phyloP scores from a whole-genome alignment of 2,888 invertebrate species.

The Napeogenes inachia region DNA sequence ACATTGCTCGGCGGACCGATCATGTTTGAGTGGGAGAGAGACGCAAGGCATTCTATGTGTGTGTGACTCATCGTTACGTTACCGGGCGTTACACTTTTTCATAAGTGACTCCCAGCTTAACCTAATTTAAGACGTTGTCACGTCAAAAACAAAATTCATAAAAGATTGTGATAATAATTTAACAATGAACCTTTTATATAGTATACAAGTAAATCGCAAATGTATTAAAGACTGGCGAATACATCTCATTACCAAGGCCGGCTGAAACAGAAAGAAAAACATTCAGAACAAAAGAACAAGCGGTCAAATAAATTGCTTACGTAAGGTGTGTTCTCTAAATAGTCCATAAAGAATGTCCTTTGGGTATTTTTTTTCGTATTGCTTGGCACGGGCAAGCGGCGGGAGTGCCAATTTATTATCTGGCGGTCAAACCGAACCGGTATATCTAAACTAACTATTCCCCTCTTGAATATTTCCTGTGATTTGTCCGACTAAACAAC shows the following conservation, averaged over 20 bases:
- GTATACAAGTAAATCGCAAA: background rate
- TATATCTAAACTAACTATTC: constrained; percentile 34
- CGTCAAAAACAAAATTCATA: background rate
- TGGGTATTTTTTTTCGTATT: constrained; percentile 34
- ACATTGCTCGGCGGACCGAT: too few relatives aligned
- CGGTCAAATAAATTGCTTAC: constrained; percentile 24
- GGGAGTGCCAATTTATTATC: constrained; percentile 45
- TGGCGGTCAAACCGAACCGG: constrained; percentile 34
- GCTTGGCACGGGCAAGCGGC: constrained; percentile 41
- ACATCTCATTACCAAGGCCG: constrained; percentile 2
- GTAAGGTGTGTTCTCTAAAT: constrained; percentile 28
- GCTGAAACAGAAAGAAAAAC: constrained; percentile 1
- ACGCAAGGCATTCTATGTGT: too few relatives aligned
- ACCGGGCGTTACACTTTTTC: too few relatives aligned
- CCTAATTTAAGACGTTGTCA: too few relatives aligned
- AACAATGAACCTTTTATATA: background rate
- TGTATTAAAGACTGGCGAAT: background rate
- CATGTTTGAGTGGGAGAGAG: too few relatives aligned
- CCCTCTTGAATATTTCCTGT: constrained; percentile 37
- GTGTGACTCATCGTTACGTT: too few relatives aligned
- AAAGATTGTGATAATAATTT: background rate
- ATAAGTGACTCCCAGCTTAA: too few relatives aligned
- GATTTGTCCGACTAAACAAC: constrained; percentile 43
- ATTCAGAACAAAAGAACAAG: constrained; percentile 12
- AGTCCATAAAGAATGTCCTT: constrained; percentile 28